Evolutionary conservation across 2,888 invertebrate species (phyloP).

Genomic region (Chydorus sphaericus): DNA sequence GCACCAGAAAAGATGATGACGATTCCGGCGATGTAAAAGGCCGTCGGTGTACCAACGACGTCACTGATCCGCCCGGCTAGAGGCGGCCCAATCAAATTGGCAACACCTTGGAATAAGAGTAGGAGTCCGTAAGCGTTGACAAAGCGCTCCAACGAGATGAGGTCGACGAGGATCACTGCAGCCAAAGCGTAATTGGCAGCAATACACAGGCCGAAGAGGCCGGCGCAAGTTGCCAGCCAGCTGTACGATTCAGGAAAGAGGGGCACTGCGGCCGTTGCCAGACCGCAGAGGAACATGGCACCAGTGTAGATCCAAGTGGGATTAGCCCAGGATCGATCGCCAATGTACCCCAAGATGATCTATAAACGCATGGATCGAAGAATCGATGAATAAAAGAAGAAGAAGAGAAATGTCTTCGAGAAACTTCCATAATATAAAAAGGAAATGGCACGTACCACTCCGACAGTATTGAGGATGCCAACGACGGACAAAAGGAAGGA

Average conservation of each 20-base stretch:
- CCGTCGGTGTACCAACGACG: slow-evolving; percentile 5
- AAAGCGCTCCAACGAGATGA: slow-evolving; percentile 77
- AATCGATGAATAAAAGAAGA: too few species aligned
- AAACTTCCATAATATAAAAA: slow-evolving; percentile 11
- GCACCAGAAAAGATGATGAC: slow-evolving; percentile 62
- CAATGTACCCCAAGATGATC: slow-evolving; percentile 73
- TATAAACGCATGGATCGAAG: too few species aligned
- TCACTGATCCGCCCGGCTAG: slow-evolving; percentile 51
- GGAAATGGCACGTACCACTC: slow-evolving; percentile 62
- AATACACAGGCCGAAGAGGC: slow-evolving; percentile 72
- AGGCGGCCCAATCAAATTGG: slow-evolving; percentile 79
- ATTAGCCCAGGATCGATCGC: slow-evolving; percentile 71
- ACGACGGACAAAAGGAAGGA: slow-evolving; percentile 71
- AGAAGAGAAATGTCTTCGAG: slow-evolving; percentile 11
- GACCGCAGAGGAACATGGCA: slow-evolving; percentile 42
- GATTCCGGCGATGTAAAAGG: slow-evolving; percentile 65
- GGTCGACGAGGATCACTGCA: slow-evolving; percentile 74
- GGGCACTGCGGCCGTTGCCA: slow-evolving; percentile 22
- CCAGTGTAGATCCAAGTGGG: slow-evolving; percentile 66
- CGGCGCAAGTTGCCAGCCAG: slow-evolving; percentile 12
- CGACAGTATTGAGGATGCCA: slow-evolving; percentile 77
- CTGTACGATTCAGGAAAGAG: slow-evolving; percentile 10
- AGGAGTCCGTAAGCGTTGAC: slow-evolving; percentile 81
- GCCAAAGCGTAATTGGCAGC: slow-evolving; percentile 85
- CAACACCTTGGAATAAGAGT: slow-evolving; percentile 74